Base-by-base conservation (phyloP, 2,888 invertebrate genomes). In the Choristoneura rosaceana region DNA sequence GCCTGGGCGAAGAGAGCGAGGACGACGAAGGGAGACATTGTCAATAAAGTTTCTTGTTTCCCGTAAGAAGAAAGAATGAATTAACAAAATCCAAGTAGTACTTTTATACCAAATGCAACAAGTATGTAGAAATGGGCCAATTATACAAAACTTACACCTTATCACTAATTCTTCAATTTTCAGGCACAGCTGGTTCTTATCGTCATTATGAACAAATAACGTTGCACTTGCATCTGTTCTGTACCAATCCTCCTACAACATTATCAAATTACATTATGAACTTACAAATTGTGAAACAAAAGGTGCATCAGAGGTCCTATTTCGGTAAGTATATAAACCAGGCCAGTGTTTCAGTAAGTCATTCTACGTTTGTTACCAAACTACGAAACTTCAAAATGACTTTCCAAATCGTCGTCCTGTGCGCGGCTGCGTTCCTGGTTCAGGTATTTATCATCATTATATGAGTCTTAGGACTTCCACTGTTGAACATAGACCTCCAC, bases 21-120 rank as follows among this genome's bases (percentile, higher is more conserved):
- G 4, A 68, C 58, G 3, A 15, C 12, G n/a, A 63, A 58, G 15
- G 71, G 62, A 68, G 71, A 71, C 71, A 71, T 67, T 17, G 15
- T 68, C 15, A 58, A 14, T 9, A 14, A 34, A 41, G 17, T 5
- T 47, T 45, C 59, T 52, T 65, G 43, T 43, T 41, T 17, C 55
- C 47, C 43, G n/a, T 25, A 15, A 45, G 64, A 12, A 65, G 47
- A 59, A 1, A 50, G 58, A 65, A n/a, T 70, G 38, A 59, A 50
- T 33, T 5, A 45, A 45, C 12, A 63, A 14, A 34, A 34, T 4
- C 17, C 45, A 15, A 4, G 17, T 33, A 45, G 34, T 12, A 3
- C 38, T 45, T 70, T 58, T 63, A 69, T 70, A 63, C 63, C 25
- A 17, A 55, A 15, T 2, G 10, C 12, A 4, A 3, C 62, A 55